Evolutionary conservation across 2,113 vertebrate genomes (phyloP).

Genomic region (Passer domesticus): DNA sequence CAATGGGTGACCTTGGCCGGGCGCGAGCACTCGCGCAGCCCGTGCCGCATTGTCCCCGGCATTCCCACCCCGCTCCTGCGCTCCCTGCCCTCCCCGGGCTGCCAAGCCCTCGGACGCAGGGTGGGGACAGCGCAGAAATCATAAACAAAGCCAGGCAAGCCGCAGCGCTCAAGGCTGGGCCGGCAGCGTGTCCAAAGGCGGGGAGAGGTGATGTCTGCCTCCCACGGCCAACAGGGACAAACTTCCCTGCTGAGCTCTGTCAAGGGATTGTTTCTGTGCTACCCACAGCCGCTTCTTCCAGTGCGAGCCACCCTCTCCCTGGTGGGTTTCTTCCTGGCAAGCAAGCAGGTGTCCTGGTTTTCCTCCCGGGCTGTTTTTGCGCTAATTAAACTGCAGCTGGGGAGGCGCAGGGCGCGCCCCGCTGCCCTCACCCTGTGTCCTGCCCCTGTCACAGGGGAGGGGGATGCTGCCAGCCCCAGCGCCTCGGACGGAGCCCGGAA

Average conservation of each 20-base stretch:
- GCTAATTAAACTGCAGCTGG: fast-evolving
- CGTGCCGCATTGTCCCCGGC: conserved; percentile 55
- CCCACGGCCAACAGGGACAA: neutral
- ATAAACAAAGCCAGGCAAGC: neutral
- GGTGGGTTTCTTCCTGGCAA: neutral
- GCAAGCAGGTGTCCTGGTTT: neutral
- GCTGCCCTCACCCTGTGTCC: neutral
- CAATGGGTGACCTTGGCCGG: conserved; percentile 73
- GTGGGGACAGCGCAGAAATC: conserved; percentile 1
- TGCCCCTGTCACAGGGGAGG: fast-evolving
- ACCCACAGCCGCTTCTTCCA: neutral
- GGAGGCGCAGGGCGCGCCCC: fast-evolving
- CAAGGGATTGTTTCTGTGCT: neutral
- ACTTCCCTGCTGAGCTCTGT: neutral
- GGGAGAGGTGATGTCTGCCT: neutral
- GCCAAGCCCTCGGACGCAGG: conserved; percentile 42
- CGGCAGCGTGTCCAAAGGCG: neutral
- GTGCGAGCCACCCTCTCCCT: neutral
- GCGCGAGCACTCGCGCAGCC: neutral
- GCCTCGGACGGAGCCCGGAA: neutral
- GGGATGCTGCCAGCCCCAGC: neutral
- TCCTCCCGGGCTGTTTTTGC: neutral
- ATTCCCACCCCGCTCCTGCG: conserved; percentile 36
- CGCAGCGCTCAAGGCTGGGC: neutral
- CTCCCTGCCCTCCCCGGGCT: conserved; percentile 3